A percentile compares a stretch with the other conserved stretches of the same genome.
These are phyloP conservation scores for Mungos mungo DNA, from an alignment of 2,113 vertebrate species.

Conservation along the genomic window DNA sequence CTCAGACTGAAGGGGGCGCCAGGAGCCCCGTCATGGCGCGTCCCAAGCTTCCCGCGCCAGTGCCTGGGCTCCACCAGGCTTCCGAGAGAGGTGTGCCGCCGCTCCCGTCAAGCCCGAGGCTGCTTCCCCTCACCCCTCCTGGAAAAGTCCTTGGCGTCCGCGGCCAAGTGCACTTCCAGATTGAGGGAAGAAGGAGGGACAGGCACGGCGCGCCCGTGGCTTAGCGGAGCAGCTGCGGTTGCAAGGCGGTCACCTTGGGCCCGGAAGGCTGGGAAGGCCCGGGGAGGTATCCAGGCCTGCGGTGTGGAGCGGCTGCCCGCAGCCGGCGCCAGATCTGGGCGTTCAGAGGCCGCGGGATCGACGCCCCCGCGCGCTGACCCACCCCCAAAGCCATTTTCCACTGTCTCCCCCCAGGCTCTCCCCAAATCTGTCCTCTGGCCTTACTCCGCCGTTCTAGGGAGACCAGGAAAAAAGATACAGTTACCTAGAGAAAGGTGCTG, in stretches of 20 bases:
- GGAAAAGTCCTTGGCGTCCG: not conserved
- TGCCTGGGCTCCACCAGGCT: not conserved
- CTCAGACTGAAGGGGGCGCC: conserved; percentile 23
- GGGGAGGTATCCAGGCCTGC: not conserved
- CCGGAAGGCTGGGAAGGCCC: not conserved
- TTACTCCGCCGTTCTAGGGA: not conserved
- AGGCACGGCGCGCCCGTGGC: not conserved
- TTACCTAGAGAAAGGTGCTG: conserved; percentile 13
- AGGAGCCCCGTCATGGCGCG: not conserved
- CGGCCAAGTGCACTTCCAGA: not conserved
- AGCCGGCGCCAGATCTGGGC: not conserved
- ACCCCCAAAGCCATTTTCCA: not conserved
- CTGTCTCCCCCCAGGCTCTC: not conserved
- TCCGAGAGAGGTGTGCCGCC: not conserved
- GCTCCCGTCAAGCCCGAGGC: not conserved
- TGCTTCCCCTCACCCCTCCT: not conserved
- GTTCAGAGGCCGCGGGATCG: not conserved
- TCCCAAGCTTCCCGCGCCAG: not conserved
- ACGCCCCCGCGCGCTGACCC: not conserved
- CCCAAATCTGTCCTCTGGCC: not conserved
- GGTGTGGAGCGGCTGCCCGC: not conserved
- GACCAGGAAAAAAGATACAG: not conserved
- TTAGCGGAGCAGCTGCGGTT: not conserved
- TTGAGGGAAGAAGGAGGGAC: not conserved
- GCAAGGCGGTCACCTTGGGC: conserved; percentile 49